Conservation (phyloP, 2,113 vertebrate species). For the Pterocles gutturalis region DNA sequence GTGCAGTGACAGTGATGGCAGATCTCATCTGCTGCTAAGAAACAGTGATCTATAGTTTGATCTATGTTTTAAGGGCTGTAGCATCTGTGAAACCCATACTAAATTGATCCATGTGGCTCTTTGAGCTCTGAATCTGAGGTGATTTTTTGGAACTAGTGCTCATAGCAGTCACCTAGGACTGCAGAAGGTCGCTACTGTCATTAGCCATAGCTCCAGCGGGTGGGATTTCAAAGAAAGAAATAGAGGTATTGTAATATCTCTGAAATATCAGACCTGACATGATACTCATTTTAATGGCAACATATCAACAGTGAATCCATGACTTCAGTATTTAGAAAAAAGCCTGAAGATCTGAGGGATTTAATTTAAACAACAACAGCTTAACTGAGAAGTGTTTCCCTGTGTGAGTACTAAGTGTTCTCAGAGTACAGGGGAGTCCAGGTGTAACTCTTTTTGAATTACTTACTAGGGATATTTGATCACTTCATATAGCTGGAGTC, state of each 20-base stretch:
- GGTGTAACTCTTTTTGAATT: neutral
- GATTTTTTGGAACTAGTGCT: neutral
- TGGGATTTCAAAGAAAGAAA: neutral
- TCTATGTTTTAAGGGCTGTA: neutral
- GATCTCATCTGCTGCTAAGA: neutral
- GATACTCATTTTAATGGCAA: neutral
- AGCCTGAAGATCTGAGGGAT: neutral
- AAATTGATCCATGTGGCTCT: neutral
- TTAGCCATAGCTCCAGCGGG: neutral
- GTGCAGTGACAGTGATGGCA: neutral
- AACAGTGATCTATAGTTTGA: neutral
- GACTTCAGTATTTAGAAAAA: neutral
- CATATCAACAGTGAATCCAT: neutral
- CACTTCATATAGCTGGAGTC: neutral
- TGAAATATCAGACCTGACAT: neutral
- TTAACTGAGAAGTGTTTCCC: neutral
- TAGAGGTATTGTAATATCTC: neutral
- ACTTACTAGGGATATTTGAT: neutral
- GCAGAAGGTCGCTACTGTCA: rapidly evolving
- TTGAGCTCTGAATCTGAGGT: neutral
- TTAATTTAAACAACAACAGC: neutral
- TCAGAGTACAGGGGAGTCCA: neutral
- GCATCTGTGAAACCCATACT: neutral
- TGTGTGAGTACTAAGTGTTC: neutral
- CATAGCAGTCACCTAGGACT: neutral